These are phyloP conservation scores for Ramphastos sulfuratus DNA, from an alignment of 2,113 vertebrate genomes.

Conservation along the genomic window DNA sequence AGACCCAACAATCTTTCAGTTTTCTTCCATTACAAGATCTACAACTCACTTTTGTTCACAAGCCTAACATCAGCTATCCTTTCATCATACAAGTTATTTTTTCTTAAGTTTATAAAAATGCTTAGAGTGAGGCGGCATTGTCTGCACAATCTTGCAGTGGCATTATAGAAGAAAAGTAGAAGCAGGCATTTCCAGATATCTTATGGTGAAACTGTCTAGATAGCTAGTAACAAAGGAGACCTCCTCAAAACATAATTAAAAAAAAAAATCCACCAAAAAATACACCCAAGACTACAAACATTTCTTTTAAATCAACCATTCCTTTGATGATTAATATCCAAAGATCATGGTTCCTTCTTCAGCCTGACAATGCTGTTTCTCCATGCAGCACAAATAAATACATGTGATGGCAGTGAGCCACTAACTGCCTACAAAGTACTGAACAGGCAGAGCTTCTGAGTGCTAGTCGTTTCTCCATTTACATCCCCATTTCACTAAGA, in stretches of 20 bases:
- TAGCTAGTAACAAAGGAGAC: not conserved
- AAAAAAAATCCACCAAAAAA: not conserved
- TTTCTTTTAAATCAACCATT: not conserved
- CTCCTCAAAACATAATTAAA: not conserved
- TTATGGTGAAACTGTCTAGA: not conserved
- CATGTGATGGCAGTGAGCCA: not conserved
- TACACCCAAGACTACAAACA: not conserved
- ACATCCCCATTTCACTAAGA: not conserved
- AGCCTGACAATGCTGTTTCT: not conserved
- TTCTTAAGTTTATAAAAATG: not conserved
- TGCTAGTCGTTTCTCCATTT: not conserved
- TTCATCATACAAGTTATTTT: not conserved
- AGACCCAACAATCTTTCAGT: conserved; percentile 52
- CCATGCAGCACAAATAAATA: not conserved
- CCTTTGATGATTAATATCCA: not conserved
- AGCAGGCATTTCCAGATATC: not conserved
- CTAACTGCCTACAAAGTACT: not conserved
- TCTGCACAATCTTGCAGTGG: not conserved
- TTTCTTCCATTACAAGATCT: not conserved
- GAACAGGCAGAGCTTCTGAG: not conserved
- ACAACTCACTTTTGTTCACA: not conserved
- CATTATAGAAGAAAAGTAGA: not conserved
- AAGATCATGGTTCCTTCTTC: not conserved
- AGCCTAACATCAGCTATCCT: not conserved
- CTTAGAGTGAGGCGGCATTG: not conserved